Evolutionary conservation across 2,888 invertebrate species (phyloP), one percentile per base, ranked within the genome.

Genomic region (Xestobium rufovillosum): DNA sequence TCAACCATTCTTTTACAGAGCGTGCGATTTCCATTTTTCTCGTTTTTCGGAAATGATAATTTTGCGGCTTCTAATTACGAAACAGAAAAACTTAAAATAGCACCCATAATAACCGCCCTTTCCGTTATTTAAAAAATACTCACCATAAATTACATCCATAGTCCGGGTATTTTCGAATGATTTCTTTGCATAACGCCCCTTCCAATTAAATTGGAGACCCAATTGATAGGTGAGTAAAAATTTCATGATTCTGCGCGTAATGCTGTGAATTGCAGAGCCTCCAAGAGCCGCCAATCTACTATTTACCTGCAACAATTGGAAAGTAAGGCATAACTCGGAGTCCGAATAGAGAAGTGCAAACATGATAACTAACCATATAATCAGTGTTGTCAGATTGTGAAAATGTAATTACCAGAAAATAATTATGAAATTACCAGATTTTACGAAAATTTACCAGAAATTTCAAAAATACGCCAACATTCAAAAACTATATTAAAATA

Each of bases 221-320:
- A 31, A n/a, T 10, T 31, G 11, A 17, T 31, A n/a, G 32, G 11
- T 31, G n/a, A 31, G n/a, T 11, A 31, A n/a, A 15, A 31, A 31
- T 14, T 14, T n/a, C 14, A 31, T 12, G 10, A 31, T 31, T 31
- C 32, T 14, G 9, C 32, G 9, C 9, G 32, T 31, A 10, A 15
- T 12, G 12, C 16, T 17, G 14, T 31, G 10, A n/a, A 31, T 12
- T n/a, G n/a, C 16, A 19, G 32, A 31, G 12, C 32, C 32, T 15
- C 32, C 32, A 17, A 31, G n/a, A 10, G 32, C 15, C n/a, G 32
- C 32, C 32, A 31, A 15, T 19, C 32, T 14, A 11, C 32, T 31
- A 10, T 11, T 14, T 19, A 16, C 16, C 12, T 23, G 23, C 8
- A 23, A 23, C 8, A 23, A 23, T n/a, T n/a, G n/a, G n/a, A n/a